Conservation (phyloP, 1,140 invertebrate species). For the Delia radicum region DNA sequence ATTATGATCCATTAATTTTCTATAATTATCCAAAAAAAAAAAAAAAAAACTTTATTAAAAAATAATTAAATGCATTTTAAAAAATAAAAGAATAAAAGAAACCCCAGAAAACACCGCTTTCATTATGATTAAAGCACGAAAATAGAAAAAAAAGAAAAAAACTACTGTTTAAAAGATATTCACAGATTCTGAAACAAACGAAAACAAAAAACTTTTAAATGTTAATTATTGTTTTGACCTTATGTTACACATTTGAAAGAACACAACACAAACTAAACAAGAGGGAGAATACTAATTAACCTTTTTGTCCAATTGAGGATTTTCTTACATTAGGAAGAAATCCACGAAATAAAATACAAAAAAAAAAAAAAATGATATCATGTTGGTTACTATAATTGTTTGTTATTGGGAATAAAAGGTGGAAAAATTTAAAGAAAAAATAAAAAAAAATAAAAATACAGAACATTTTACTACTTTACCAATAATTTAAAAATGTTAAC, state of each 20-base stretch:
- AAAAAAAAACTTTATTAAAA: neutral
- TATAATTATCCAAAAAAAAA: neutral
- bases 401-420: neutral
- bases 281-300: conserved; percentile 1
- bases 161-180: too few species aligned
- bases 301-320: conserved; percentile 6
- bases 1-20: neutral
- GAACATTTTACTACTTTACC: conserved; percentile 12
- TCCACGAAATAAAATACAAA: neutral
- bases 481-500: conserved; percentile 24
- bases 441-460: neutral
- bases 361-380: neutral
- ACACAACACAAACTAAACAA: neutral
- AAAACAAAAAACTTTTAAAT: neutral
- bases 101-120: neutral
- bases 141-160: neutral
- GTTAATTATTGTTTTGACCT: conserved; percentile 18
- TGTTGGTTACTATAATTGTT: too few species aligned
- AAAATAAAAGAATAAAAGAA: neutral
- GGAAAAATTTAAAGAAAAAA: neutral
- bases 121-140: neutral
- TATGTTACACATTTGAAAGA: neutral
- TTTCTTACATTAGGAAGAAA: conserved; percentile 4
- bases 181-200: neutral
- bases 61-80: neutral